Conservation (phyloP, 2,797 vertebrate species). For the Setipinna tenuifilis region DNA sequence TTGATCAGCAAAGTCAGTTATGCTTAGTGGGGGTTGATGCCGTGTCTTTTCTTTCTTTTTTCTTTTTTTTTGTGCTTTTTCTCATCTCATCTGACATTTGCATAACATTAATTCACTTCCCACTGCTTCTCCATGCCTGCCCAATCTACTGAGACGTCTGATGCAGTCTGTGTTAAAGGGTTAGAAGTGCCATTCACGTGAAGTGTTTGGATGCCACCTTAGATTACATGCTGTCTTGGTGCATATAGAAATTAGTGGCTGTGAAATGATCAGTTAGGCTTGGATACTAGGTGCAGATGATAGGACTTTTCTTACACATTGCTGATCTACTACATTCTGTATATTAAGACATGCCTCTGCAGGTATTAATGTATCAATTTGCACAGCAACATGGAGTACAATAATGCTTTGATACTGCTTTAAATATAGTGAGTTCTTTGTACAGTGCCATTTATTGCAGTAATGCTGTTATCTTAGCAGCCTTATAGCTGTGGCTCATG, state of each 20-base stretch:
- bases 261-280: neutral
- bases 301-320: neutral
- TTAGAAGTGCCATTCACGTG: neutral
- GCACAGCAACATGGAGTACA: neutral
- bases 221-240: neutral
- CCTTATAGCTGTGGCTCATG: neutral
- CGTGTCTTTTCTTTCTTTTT: neutral
- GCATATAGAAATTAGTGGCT: neutral
- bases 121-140: neutral
- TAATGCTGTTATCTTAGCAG: neutral
- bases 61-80: neutral
- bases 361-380: neutral
- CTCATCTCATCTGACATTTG: slow-evolving; percentile 50
- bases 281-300: neutral
- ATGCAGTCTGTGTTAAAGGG: neutral
- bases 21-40: neutral
- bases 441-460: neutral
- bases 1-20: neutral
- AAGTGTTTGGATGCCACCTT: neutral
- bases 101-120: slow-evolving; percentile 50
- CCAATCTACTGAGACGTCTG: neutral
- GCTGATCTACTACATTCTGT: neutral
- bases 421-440: neutral
- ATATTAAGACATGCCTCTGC: neutral
- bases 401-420: neutral